Conservation (phyloP, 2,113 vertebrate genomes). For the Tautogolabrus adspersus region DNA sequence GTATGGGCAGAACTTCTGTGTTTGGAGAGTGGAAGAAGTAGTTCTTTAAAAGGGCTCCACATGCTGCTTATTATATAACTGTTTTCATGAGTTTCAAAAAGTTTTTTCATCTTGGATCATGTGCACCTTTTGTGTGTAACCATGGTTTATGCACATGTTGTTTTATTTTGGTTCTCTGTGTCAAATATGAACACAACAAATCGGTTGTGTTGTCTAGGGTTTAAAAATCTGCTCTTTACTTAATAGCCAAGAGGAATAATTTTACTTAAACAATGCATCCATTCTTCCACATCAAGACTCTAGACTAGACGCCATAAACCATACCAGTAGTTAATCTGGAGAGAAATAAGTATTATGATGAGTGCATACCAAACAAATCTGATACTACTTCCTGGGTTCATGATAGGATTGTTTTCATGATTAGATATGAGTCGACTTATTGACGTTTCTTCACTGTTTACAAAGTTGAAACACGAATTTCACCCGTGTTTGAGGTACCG, state of each 20-base stretch:
- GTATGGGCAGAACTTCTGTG: slow-evolving; percentile 31
- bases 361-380: too few species aligned
- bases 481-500: too few species aligned
- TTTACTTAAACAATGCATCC: slow-evolving; percentile 31
- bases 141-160: not conserved
- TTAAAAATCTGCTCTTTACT: slow-evolving; percentile 9
- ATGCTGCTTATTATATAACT: slow-evolving; percentile 46
- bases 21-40: slow-evolving; percentile 51
- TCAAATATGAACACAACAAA: slow-evolving; percentile 14
- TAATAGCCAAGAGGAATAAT: slow-evolving; percentile 1
- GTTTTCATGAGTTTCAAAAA: slow-evolving; percentile 20
- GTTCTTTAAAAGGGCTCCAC: slow-evolving; percentile 33
- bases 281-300: slow-evolving; percentile 30
- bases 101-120: slow-evolving; percentile 48
- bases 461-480: too few species aligned
- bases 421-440: too few species aligned
- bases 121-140: slow-evolving; percentile 21
- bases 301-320: not conserved
- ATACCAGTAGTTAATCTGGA: not conserved
- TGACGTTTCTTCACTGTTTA: too few species aligned
- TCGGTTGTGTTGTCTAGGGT: not conserved
- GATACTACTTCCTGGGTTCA: too few species aligned
- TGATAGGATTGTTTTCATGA: too few species aligned
- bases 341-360: too few species aligned
- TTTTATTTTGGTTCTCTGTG: not conserved